Percentiles rank a stretch among this genome's conserved stretches.
phyloP scores from a whole-genome alignment of 2,888 invertebrate genomes.

The Ectropis crepuscularia region DNA sequence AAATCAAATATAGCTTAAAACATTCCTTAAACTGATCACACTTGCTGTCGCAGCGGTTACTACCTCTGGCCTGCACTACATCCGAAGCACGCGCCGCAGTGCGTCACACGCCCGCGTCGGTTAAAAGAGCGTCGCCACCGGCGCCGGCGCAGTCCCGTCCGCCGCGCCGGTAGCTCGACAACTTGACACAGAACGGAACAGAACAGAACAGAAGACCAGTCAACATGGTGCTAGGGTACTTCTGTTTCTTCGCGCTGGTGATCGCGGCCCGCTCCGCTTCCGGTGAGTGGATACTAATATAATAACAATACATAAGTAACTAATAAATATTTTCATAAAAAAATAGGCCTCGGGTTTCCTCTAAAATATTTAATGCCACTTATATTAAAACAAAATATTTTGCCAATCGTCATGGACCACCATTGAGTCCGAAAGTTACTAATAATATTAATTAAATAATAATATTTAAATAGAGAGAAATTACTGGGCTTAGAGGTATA shows the following conservation, averaged over 20 bases:
- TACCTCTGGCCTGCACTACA: background rate
- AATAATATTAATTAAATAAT: no score
- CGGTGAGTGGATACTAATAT: constrained; percentile 55
- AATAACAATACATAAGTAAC: no score
- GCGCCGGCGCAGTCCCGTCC: constrained; percentile 23
- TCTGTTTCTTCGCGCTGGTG: constrained; percentile 60
- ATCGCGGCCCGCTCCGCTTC: constrained; percentile 54
- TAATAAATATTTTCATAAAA: no score
- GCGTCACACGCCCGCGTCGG: constrained; percentile 24
- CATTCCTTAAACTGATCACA: background rate
- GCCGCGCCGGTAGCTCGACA: background rate
- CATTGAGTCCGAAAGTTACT: no score
- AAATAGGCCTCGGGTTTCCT: no score
- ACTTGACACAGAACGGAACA: background rate
- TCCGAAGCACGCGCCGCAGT: constrained; percentile 4
- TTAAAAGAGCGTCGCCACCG: constrained; percentile 33
- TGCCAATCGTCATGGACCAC: no score
- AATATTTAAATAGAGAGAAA: no score
- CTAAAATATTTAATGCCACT: no score
- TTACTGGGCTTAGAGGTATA: no score
- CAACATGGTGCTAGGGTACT: constrained; percentile 50
- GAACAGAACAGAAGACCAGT: constrained; percentile 9
- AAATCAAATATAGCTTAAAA: background rate
- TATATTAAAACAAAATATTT: no score
- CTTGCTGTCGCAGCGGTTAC: background rate